Evolutionary conservation across 2,113 vertebrate genomes (phyloP), one percentile per base, ranked within the genome.

Genomic region (Poeciliopsis retropinna): DNA sequence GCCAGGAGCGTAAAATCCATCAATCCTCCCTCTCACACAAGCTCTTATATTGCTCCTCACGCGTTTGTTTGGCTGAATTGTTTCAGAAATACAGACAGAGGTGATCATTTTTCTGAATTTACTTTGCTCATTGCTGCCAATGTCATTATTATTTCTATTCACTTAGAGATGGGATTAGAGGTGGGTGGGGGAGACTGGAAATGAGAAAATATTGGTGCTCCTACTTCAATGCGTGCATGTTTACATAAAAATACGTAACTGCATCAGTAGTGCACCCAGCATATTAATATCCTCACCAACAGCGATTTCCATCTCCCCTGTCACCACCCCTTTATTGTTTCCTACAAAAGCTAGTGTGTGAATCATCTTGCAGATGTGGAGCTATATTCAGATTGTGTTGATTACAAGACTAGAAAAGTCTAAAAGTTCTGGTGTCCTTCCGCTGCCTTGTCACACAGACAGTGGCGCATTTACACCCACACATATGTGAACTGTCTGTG

Each of bases 1-100:
- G 78, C 37, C 75, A 75, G 71, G 70, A 83, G 75, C 81, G 73
- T 86, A 85, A 86, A 90, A 88, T 89, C 71, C 74, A 85, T 88
- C 85, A 82, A 85, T 89, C 85, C 74, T 79, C 64, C 28, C 27
- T 72, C 79, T 79, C 73, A 72, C 78, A 83, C 73, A 72, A n/a
- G 41, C 1, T 2, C 32, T 76, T 32, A 73, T 76, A 87, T 82
- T 84, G 67, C 27, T 51, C 57, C 67, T 76, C 30, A 4, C 65
- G 79, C 70, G 13, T 82, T 79, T 79, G 78, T 85, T 86, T 86
- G 76, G 65, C 75, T 83, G 60, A 80, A 72, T 78, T 88, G 80
- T 86, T 85, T 83, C 72, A 76, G 80, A 64, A 67, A 47, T 47
- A 19, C 44, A 60, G 74, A 44, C 41, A 60, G 74, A 75, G 70